Percentiles rank a stretch among this genome's conserved stretches.
These are phyloP conservation scores for Microtus oregoni DNA, from an alignment of 2,113 vertebrate genomes.

Conservation along the genomic window DNA sequence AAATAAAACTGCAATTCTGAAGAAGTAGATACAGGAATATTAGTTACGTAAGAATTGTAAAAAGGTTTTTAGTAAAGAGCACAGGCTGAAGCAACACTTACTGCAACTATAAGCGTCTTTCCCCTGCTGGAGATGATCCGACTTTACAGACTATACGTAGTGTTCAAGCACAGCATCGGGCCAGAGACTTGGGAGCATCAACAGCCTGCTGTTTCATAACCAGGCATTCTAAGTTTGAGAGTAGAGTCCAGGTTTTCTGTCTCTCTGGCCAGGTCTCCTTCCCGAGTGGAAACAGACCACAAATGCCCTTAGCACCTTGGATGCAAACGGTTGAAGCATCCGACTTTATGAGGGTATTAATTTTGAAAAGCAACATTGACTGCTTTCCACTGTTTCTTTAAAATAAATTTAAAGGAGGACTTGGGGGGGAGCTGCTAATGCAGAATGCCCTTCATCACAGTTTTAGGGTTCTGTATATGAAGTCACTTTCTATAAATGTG, in stretches of 20 bases:
- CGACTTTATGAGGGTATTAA: conserved; percentile 1
- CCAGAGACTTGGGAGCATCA: not conserved
- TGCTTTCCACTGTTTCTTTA: not conserved
- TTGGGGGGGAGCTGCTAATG: not conserved
- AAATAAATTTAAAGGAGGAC: not conserved
- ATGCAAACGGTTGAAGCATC: not conserved
- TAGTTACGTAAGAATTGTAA: conserved; percentile 14
- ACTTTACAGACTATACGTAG: not conserved
- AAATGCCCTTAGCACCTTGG: not conserved
- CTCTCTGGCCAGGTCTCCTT: not conserved
- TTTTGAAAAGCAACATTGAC: conserved; percentile 40
- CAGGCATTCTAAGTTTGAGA: not conserved
- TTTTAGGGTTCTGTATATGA: conserved; percentile 18
- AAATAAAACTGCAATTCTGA: not conserved
- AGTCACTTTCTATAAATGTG: not conserved
- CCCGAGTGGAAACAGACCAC: not conserved
- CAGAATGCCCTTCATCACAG: not conserved
- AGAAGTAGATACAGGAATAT: not conserved
- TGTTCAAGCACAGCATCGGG: not conserved
- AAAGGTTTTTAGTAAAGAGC: not conserved
- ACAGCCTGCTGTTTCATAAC: conserved; percentile 1
- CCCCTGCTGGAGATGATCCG: not conserved
- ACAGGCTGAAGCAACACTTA: not conserved
- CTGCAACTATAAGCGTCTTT: conserved; percentile 1
- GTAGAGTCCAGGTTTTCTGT: conserved; percentile 4